These are phyloP conservation scores for Ceratitis capitata DNA, from an alignment of 1,140 invertebrate species.

Conservation along the genomic window DNA sequence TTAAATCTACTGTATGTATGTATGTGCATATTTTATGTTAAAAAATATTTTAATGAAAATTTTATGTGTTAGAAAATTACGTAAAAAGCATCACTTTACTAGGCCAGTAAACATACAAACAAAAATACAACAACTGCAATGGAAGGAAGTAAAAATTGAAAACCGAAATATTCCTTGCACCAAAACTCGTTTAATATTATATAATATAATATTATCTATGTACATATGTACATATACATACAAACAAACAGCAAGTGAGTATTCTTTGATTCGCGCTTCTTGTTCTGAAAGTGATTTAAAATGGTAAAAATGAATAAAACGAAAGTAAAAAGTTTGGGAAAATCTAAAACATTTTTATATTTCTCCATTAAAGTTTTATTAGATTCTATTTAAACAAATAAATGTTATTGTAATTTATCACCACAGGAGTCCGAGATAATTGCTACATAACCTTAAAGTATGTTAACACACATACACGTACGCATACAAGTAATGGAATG, in stretches of 20 bases:
- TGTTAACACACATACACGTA: background rate
- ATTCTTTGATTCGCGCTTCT: background rate
- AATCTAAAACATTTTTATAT: too few species aligned
- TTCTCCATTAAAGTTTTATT: too few species aligned
- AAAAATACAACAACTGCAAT: background rate
- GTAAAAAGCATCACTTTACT: background rate
- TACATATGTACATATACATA: background rate
- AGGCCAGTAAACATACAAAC: background rate
- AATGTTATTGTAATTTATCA: background rate
- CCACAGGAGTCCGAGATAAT: background rate
- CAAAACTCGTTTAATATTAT: background rate
- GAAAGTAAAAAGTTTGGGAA: background rate
- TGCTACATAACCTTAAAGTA: background rate
- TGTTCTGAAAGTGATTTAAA: background rate
- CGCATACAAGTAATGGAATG: background rate
- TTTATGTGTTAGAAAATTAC: constrained; percentile 13
- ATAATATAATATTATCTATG: too few species aligned
- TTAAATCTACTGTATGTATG: background rate
- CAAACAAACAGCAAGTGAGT: too few species aligned
- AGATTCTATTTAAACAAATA: too few species aligned
- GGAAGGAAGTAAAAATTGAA: background rate
- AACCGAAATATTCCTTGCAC: background rate
- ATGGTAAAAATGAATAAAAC: too few species aligned
- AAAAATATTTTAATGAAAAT: constrained; percentile 19
- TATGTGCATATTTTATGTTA: constrained; percentile 9